Evolutionary conservation across 2,888 invertebrate species (phyloP).

Genomic region (Drosophila anceps): DNA sequence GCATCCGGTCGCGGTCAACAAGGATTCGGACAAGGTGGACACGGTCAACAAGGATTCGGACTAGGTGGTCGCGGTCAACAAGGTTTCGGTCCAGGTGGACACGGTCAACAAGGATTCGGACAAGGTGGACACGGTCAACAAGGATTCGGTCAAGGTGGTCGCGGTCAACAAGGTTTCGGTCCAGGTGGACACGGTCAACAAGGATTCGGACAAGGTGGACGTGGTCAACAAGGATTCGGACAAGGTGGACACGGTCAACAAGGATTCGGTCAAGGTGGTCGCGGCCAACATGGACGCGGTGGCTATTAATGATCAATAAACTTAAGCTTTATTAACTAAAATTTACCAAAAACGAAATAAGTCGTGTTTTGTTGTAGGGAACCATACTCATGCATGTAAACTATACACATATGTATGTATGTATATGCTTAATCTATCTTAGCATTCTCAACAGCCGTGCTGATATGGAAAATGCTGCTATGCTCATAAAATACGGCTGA

Average conservation of each 20-base stretch:
- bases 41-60: slow-evolving; percentile 45
- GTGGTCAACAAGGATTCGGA: slow-evolving; percentile 36
- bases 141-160: slow-evolving; percentile 49
- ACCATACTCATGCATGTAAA: background rate
- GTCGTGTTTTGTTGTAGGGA: background rate
- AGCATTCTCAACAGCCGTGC: background rate
- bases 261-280: slow-evolving; percentile 45
- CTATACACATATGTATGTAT: background rate
- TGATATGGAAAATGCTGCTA: background rate
- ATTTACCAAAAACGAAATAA: background rate
- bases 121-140: slow-evolving; percentile 37
- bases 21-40: slow-evolving; percentile 31
- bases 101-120: slow-evolving; percentile 26
- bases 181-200: slow-evolving; percentile 42
- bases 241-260: slow-evolving; percentile 39
- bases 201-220: slow-evolving; percentile 31
- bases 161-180: slow-evolving; percentile 40
- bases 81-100: slow-evolving; percentile 28
- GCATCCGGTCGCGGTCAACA: too few relatives aligned
- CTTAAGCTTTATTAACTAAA: background rate
- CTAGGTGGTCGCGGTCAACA: slow-evolving; percentile 27
- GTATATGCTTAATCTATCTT: background rate
- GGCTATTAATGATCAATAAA: slow-evolving; percentile 21
- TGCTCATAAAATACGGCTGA: background rate
- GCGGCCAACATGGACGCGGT: slow-evolving; percentile 39